Evolutionary conservation across 92 coral and sea anemone genomes (phyloP), one percentile per base, ranked within the genome.

Genomic region (Heteractis magnifica): DNA sequence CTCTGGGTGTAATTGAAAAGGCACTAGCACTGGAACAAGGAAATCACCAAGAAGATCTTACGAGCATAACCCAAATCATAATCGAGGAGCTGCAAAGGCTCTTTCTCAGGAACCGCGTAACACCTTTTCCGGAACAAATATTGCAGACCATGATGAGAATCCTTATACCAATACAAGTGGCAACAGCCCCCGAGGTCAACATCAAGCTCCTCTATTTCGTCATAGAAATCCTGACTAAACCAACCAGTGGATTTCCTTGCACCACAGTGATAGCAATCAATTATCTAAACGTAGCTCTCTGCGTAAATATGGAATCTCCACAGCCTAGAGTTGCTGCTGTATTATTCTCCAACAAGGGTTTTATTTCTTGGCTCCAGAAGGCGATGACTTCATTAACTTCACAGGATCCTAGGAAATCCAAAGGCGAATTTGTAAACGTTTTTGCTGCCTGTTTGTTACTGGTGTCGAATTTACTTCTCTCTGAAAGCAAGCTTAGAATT

Each of bases 181-280:
- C 80, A 19, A 26, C 75, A 65, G 85, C 70, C 53, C 70, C 79
- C 34, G 76, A 78, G 18, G 81, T 84, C 65, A 92, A 94, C 80
- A 80, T 92, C 65, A 94, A 92, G 88, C 86, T 97, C 51, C 51
- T 92, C 60, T 90, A 94, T 82, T 94, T 92, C 65, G 93, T 91
- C 20, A 87, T 97, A 3, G 95, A 92, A 82, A 34, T 91, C 60
- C 75, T 94, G 64, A 90, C 89, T 8, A 86, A 84, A 4, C 52
- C 91, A 12, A 65, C 62, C 26, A 70, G 72, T 48, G 74, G 59
- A 26, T 55, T 78, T 56, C 81, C 79, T n/a, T 78, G 78, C 3
- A 26, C 84, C 79, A 48, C 86, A 13, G 65, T 90, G 4, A 71
- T 80, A 59, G 91, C 86, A 77, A 71, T 93, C 18, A 95, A 95